phyloP scores from a whole-genome alignment of 2,888 invertebrate species.

The Microctonus brassicae region DNA sequence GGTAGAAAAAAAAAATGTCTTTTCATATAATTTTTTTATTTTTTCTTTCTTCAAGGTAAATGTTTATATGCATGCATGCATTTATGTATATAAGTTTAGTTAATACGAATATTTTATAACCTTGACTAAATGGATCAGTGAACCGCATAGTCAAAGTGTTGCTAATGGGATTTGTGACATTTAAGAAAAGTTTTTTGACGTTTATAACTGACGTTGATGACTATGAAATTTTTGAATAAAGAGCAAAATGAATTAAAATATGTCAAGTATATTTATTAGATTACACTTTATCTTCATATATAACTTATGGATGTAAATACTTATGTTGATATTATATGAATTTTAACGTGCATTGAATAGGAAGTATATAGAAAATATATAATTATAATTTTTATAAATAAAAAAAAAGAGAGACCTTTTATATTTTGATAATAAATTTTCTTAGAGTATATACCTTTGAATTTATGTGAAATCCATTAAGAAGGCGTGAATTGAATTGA shows the following conservation, averaged over 20 bases:
- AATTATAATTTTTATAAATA: too few relatives aligned
- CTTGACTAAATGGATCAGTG: slow-evolving; percentile 5
- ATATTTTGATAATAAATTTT: too few relatives aligned
- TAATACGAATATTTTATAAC: neutral
- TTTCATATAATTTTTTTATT: neutral
- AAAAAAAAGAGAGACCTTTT: too few relatives aligned
- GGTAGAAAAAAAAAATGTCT: neutral
- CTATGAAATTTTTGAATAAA: neutral
- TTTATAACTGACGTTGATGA: neutral
- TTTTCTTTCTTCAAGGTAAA: too few relatives aligned
- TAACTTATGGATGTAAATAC: neutral
- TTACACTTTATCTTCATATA: neutral
- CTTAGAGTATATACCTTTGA: too few relatives aligned
- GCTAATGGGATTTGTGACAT: slow-evolving; percentile 10
- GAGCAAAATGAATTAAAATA: neutral
- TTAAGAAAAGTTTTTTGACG: slow-evolving; percentile 7
- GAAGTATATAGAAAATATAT: too few relatives aligned
- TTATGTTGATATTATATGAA: neutral
- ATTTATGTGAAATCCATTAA: neutral
- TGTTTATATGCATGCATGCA: neutral
- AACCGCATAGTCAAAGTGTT: neutral
- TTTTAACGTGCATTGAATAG: too few relatives aligned
- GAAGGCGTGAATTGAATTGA: neutral
- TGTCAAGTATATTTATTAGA: neutral
- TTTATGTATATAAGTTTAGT: neutral